phyloP scores from a whole-genome alignment of 2,797 vertebrate species.

The Galagoides demidoff region DNA sequence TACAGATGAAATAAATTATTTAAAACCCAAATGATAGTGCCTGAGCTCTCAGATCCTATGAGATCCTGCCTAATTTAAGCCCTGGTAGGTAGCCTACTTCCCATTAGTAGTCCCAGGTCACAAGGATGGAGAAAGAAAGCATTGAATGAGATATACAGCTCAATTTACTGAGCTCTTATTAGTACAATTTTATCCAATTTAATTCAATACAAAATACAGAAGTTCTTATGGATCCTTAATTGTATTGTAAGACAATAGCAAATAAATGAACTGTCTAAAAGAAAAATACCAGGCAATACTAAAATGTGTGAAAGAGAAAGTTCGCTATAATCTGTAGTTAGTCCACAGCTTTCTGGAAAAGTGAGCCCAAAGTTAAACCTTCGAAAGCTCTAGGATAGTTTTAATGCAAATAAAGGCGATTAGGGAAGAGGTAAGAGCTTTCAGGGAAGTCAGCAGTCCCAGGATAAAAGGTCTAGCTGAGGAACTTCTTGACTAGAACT shows the following conservation, averaged over 20 bases:
- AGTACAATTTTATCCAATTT: constrained; percentile 33
- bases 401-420: too few relatives aligned
- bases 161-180: not conserved
- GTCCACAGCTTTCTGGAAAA: not conserved
- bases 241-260: not conserved
- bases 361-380: not conserved
- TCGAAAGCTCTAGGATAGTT: not conserved
- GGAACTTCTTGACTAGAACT: not conserved
- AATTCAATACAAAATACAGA: constrained; percentile 38
- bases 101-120: constrained; percentile 25
- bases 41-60: not conserved
- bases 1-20: constrained; percentile 57
- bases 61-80: constrained; percentile 56
- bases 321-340: not conserved
- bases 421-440: not conserved
- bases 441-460: not conserved
- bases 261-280: not conserved
- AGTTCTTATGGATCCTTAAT: not conserved
- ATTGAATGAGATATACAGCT: not conserved
- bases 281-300: not conserved
- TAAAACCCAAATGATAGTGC: not conserved
- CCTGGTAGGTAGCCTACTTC: not conserved
- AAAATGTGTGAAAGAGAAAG: not conserved
- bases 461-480: not conserved
- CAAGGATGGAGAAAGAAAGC: not conserved